Base-by-base conservation (phyloP, 2,797 vertebrate genomes). In the Craterocephalus amniculus region DNA sequence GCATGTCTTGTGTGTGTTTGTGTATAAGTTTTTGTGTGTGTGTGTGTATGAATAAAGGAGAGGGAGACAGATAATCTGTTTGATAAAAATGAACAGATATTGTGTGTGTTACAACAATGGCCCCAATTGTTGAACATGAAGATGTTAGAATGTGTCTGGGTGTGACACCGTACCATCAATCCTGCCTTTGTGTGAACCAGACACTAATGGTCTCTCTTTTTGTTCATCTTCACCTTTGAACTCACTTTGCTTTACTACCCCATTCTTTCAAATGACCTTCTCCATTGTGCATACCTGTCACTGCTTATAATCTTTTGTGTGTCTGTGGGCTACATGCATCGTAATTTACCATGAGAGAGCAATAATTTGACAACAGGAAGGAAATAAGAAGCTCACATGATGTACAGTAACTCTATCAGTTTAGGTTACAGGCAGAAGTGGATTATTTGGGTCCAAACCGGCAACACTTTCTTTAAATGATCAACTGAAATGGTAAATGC, bases 221-320 rank as follows among this genome's bases (percentile, higher is more conserved):
- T 87, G 77, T 78, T 84, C 58, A 66, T 12, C 48, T 70, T 74
- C 73, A 77, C 85, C 78, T 83, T 79, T 84, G 74, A 87, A 80
- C 86, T 82, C 74, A 55, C 71, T 67, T 45, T 65, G 31, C 29
- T 87, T 83, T 88, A 85, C 84, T 82, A 63, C 70, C 70, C n/a
- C 34, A 31, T 73, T 89, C 58, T 49, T 76, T 83, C 76, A 88
- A 75, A 63, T 29, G 32, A 32, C 59, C 49, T 18, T 57, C 80
- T 71, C 64, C 29, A 32, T 73, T 63, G 69, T 71, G 43, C 48
- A 20, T 52, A 67, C 31, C 59, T 63, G 67, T 72, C 69, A 45
- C 14, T 22, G 52, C 58, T 67, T 52, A 59, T 35, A 7, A 24
- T 69, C 24, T 73, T 34, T 55, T 77, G 67, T 71, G 66, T 52